These are phyloP conservation scores for Bilobella aurantiaca DNA, from an alignment of 1,140 invertebrate species.

Conservation along the genomic window DNA sequence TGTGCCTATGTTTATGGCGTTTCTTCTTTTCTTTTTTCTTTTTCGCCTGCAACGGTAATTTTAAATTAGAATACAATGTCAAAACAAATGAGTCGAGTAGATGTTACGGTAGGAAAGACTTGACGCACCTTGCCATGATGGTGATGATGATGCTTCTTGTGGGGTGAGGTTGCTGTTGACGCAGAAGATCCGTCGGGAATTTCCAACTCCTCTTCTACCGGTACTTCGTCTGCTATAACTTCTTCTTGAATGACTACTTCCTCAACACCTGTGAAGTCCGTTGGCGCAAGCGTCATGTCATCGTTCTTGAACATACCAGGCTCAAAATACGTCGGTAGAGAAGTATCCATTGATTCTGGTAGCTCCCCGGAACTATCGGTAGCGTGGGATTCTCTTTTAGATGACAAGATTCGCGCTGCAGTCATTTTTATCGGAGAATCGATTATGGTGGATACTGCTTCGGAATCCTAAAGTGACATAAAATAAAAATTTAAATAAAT, in stretches of 20 bases:
- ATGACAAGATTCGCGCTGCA: conserved; percentile 31
- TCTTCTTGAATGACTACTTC: background rate
- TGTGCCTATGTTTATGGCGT: conserved; percentile 58
- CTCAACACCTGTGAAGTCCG: background rate
- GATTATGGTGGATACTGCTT: conserved; percentile 22
- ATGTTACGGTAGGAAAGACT: too few species aligned
- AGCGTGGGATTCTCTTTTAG: conserved; percentile 32
- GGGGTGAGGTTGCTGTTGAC: background rate
- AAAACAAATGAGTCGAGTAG: too few species aligned
- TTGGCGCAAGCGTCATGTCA: conserved; percentile 10
- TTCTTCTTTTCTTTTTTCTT: conserved; percentile 75
- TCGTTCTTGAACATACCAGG: conserved; percentile 64
- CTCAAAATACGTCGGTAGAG: conserved; percentile 60
- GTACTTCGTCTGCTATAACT: background rate
- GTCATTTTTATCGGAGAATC: conserved; percentile 19
- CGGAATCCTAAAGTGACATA: conserved; percentile 33
- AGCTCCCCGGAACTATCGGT: conserved; percentile 34
- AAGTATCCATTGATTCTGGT: conserved; percentile 36
- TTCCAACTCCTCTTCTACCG: conserved; percentile 1
- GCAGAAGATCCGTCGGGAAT: background rate
- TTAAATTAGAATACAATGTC: conserved; percentile 31
- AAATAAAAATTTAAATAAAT: too few species aligned
- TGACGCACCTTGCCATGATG: conserved; percentile 30
- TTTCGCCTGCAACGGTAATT: conserved; percentile 52
- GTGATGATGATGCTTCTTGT: conserved; percentile 31